A percentile compares a stretch with the other conserved stretches of the same genome.
Evolutionary conservation across 2,113 vertebrate genomes (phyloP).

Genomic region (Redunca redunca): DNA sequence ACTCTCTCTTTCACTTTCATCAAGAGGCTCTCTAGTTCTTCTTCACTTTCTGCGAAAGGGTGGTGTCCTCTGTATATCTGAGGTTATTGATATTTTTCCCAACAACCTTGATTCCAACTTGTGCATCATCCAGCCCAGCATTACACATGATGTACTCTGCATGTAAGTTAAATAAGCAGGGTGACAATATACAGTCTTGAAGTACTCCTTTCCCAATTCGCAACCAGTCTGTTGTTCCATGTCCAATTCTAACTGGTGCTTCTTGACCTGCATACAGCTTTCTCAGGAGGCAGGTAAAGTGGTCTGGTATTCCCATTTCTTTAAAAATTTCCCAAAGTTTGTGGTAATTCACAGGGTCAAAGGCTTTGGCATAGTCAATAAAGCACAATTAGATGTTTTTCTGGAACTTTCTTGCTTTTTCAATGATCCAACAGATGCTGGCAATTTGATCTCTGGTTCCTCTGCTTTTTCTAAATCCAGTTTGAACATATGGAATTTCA

Average conservation of each 20-base stretch:
- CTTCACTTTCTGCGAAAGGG: neutral
- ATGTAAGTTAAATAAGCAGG: neutral
- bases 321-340: neutral
- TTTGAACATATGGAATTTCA: neutral
- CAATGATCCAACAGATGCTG: neutral
- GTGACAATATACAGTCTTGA: neutral
- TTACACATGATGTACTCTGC: neutral
- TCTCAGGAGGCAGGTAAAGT: neutral
- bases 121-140: neutral
- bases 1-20: neutral
- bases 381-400: neutral
- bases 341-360: neutral
- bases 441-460: neutral
- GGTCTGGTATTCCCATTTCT: neutral
- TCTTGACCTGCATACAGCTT: neutral
- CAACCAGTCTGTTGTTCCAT: neutral
- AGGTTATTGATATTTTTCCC: neutral
- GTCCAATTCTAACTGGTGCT: neutral
- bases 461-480: neutral
- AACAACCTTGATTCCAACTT: neutral
- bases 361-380: neutral
- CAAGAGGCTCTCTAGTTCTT: neutral
- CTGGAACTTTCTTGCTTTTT: neutral
- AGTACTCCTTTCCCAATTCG: neutral
- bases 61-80: neutral